phyloP scores from a whole-genome alignment of 1,140 invertebrate genomes.

The Leptopilina boulardi region DNA sequence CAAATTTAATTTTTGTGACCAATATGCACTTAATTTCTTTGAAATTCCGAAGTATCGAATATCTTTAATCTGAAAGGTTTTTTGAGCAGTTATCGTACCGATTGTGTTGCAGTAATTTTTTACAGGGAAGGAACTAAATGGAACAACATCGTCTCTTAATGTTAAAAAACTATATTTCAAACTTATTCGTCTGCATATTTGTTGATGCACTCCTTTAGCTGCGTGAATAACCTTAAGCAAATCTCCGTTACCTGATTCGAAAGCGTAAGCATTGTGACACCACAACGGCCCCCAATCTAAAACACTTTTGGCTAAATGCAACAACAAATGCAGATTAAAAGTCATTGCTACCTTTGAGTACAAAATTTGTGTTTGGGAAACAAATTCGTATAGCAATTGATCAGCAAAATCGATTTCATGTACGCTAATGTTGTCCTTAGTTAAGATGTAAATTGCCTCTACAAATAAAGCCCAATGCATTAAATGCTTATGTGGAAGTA shows the following conservation, averaged over 20 bases:
- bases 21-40: background rate
- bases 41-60: slow-evolving; percentile 23
- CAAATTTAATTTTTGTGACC: slow-evolving; percentile 13
- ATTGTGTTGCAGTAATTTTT: background rate
- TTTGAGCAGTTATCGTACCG: background rate
- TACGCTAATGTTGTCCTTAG: background rate
- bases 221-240: slow-evolving; percentile 35
- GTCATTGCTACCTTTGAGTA: slow-evolving; percentile 38
- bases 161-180: background rate
- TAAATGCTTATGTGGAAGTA: background rate
- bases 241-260: slow-evolving; percentile 39
- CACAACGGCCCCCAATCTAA: slow-evolving; percentile 37
- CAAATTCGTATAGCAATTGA: slow-evolving; percentile 34
- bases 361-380: slow-evolving; percentile 27
- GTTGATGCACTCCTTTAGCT: slow-evolving; percentile 39
- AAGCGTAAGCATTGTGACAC: slow-evolving; percentile 30
- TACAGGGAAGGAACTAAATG: background rate
- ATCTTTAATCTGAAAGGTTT: background rate
- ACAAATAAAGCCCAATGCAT: slow-evolving; percentile 36
- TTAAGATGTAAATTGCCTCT: slow-evolving; percentile 27
- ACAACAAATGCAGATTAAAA: slow-evolving; percentile 39
- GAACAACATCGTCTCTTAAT: background rate
- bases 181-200: slow-evolving; percentile 33
- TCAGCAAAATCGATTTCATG: background rate
- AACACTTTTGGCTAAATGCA: slow-evolving; percentile 37